Conservation (phyloP, 2,888 invertebrate genomes). For the Ctena decussata region DNA sequence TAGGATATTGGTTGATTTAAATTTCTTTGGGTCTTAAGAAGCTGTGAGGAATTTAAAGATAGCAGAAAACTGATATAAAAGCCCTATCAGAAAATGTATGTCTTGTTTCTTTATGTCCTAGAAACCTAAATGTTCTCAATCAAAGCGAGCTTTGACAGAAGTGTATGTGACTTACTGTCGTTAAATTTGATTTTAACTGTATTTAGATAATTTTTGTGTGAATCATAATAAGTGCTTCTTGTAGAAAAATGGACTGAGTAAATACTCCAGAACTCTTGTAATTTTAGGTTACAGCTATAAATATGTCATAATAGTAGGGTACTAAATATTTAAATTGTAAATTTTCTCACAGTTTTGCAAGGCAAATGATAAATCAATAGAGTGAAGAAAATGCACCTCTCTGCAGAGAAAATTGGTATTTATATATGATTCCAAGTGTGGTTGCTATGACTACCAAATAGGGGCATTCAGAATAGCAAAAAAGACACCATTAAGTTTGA, state of each 20-base stretch:
- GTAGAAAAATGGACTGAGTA: background rate
- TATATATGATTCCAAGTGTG: background rate
- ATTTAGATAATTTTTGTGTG: background rate
- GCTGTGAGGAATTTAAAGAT: too few species aligned
- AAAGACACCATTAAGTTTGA: too few species aligned
- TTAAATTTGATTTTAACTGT: background rate
- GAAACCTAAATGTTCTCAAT: background rate
- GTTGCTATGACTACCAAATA: constrained; percentile 1
- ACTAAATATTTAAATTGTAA: constrained; percentile 14
- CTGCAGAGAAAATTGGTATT: constrained; percentile 8
- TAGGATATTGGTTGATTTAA: too few species aligned
- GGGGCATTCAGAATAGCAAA: too few species aligned
- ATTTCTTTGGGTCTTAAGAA: too few species aligned
- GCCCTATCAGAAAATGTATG: too few species aligned
- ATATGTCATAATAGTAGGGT: constrained; percentile 8
- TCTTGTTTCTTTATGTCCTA: too few species aligned
- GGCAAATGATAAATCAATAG: constrained; percentile 1
- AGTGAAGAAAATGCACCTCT: constrained; percentile 5
- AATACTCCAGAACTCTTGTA: background rate
- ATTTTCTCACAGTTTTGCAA: background rate
- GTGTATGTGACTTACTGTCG: background rate
- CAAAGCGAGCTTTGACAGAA: background rate
- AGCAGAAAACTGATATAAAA: too few species aligned
- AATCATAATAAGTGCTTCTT: background rate
- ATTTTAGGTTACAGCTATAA: background rate